These are phyloP conservation scores for Crotalus helleri DNA, from an alignment of 2,113 vertebrate species.

Conservation along the genomic window DNA sequence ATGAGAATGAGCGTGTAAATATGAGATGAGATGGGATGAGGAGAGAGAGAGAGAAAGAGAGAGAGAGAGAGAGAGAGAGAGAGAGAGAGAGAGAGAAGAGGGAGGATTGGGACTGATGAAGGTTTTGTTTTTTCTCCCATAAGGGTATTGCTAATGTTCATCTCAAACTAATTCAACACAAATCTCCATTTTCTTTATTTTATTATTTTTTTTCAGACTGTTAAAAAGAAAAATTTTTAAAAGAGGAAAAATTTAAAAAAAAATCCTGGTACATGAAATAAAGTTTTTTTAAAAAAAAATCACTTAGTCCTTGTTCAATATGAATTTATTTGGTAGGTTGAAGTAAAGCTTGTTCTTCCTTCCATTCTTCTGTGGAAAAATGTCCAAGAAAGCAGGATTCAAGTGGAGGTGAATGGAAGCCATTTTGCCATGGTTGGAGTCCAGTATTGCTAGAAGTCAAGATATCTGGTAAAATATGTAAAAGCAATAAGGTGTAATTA, in stretches of 20 bases:
- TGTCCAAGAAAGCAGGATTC: neutral
- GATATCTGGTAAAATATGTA: rapidly evolving
- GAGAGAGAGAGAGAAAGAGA: neutral
- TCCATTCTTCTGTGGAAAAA: neutral
- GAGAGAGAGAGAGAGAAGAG: conserved; percentile 19
- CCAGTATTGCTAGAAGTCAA: neutral
- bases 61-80: neutral
- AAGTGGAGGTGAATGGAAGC: neutral
- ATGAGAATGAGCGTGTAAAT: neutral
- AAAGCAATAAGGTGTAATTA: neutral
- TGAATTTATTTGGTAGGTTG: conserved; percentile 44
- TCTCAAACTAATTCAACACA: conserved; percentile 71
- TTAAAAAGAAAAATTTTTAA: conserved; percentile 79
- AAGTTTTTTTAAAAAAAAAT: conserved; percentile 71
- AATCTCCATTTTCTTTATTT: conserved; percentile 76
- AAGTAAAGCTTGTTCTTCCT: neutral
- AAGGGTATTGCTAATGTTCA: conserved; percentile 62
- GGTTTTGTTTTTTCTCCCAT: conserved; percentile 55
- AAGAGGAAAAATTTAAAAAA: conserved; percentile 73
- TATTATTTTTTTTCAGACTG: conserved; percentile 78
- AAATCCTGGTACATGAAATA: conserved; percentile 82
- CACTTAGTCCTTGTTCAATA: conserved; percentile 58
- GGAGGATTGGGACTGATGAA: conserved; percentile 26
- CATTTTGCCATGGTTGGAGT: neutral
- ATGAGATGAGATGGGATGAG: neutral